phyloP scores from a whole-genome alignment of 2,113 vertebrate genomes.

The Dipodomys ordii region DNA sequence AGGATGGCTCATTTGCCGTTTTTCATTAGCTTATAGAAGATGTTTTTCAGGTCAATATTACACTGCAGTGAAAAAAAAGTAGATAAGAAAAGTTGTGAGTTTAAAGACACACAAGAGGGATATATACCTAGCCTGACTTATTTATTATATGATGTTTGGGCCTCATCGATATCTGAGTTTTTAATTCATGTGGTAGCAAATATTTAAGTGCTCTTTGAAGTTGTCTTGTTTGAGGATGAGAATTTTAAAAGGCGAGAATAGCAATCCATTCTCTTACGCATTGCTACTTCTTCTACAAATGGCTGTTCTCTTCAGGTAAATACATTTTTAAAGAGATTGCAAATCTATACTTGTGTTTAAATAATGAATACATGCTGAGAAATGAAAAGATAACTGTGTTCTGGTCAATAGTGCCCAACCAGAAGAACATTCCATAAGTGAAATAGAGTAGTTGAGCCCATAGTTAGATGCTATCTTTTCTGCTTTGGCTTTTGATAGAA shows the following conservation, averaged over 20 bases:
- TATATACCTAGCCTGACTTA: not conserved
- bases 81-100: not conserved
- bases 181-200: not conserved
- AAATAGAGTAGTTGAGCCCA: not conserved
- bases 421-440: not conserved
- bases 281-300: slow-evolving; percentile 9
- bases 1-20: not conserved
- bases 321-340: not conserved
- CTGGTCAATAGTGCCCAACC: not conserved
- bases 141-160: not conserved
- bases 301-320: not conserved
- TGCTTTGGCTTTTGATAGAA: slow-evolving; percentile 1
- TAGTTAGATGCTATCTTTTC: not conserved
- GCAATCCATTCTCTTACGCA: not conserved
- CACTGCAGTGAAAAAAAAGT: not conserved
- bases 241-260: not conserved
- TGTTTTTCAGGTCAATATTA: not conserved
- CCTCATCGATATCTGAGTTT: not conserved
- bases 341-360: not conserved
- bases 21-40: not conserved
- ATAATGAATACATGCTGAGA: not conserved
- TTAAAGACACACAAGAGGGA: not conserved
- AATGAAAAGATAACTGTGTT: slow-evolving; percentile 24
- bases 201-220: slow-evolving; percentile 6
- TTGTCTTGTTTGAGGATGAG: not conserved